Base-by-base conservation (phyloP, 2,113 vertebrate genomes). In the Triplophysa tibetana region DNA sequence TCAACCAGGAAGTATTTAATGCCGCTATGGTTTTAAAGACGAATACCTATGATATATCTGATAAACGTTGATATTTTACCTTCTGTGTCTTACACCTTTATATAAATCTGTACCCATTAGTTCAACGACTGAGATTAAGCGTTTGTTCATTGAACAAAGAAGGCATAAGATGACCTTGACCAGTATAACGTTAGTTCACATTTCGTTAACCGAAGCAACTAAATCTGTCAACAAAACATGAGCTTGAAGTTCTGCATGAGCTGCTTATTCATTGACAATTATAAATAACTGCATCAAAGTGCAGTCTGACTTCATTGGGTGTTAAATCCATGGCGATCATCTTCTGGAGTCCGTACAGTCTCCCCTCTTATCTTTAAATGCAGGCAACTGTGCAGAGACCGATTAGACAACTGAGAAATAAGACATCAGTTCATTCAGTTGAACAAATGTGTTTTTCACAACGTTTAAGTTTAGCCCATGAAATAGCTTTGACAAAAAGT, bases 331-430 rank as follows among this genome's bases (percentile, higher is more conserved):
- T 29, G 24, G 24, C 13, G 4, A 26, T 72, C 19, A 38, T 7
- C 33, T 33, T 13, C 16, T 17, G 43, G 13, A 12, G 29, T 19
- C 43, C 72, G 68, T 48, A 43, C 26, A 23, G 7, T 21, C 23
- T 43, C 4, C 26, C 3, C 29, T 21, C 68, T 84, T 84, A 84
- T 84, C 83, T 81, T 33, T n/a, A 43, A 26, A 8, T 26, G 63
- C 83, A 81, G 83, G 23, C 63, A 81, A 65, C 52, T 61, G 29
- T 38, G 48, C 33, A 73, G 26, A 29, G 33, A 13, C 62, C 62
- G 61, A 66, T 81, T 75, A 69, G 62, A 60, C 66, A 50, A 52
- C 64, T 50, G 38, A 52, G 26, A 9, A 26, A 66, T 1, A 41
- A 64, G 23, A 45, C 33, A 43, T 2, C 66, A 3, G 41, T 68